Conservation (phyloP, 37 sponge, comb jelly and placozoan species). For the Petrosia ficiformis region DNA sequence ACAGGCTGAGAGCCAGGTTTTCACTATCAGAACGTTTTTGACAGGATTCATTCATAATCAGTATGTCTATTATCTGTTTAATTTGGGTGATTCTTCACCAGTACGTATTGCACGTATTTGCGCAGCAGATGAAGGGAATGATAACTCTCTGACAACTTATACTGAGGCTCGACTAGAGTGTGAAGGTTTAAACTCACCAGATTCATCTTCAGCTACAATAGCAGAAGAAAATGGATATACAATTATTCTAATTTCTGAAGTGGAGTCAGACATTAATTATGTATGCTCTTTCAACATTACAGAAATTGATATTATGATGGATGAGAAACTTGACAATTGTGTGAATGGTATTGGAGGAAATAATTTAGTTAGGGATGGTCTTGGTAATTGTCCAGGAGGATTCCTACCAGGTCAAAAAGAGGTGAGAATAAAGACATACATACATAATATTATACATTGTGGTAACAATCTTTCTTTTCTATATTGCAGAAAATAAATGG, state of each 20-base stretch:
- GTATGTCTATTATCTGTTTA: constrained; percentile 4
- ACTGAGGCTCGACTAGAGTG: neutral
- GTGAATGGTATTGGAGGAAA: neutral
- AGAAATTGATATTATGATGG: neutral
- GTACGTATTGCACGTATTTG: neutral
- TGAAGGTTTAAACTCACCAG: neutral
- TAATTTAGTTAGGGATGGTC: neutral
- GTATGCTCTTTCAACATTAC: neutral
- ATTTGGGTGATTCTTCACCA: neutral
- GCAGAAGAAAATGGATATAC: neutral
- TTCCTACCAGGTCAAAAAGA: neutral
- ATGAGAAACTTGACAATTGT: neutral
- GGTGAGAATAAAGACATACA: too few relatives aligned
- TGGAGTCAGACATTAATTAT: neutral
- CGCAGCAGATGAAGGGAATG: neutral
- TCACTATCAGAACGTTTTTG: neutral
- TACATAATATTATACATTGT: too few relatives aligned
- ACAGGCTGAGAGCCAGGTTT: neutral
- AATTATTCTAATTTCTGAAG: neutral
- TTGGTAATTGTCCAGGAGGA: neutral
- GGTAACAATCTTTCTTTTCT: too few relatives aligned
- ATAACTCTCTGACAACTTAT: neutral
- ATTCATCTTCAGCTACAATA: neutral
- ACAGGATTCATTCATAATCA: neutral
- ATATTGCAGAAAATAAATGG: neutral